Conservation (phyloP, 2,797 vertebrate genomes). For the Chanos chanos region DNA sequence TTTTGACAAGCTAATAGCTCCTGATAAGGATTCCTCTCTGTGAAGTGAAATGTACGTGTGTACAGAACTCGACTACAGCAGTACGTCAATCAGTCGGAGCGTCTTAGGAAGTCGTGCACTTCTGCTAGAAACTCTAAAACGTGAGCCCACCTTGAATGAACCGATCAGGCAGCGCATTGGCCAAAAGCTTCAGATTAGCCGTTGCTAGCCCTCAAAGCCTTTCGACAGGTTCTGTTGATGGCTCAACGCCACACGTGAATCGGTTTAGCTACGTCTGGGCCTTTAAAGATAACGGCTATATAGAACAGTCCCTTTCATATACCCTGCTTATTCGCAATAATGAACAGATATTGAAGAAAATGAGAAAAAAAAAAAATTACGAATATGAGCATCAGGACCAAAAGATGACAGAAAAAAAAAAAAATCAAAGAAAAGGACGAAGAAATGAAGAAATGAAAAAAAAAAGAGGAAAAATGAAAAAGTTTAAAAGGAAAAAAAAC, state of each 20-base stretch:
- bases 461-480: conserved; percentile 16
- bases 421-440: conserved; percentile 15
- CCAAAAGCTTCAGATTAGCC: conserved; percentile 54
- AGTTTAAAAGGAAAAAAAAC: background rate
- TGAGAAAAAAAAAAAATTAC: conserved; percentile 47
- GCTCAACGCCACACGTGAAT: conserved; percentile 44
- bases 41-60: no score
- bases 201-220: conserved; percentile 55
- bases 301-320: conserved; percentile 48
- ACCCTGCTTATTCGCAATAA: conserved; percentile 63
- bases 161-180: conserved; percentile 48
- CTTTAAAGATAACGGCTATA: conserved; percentile 68
- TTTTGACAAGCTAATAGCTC: no score
- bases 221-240: conserved; percentile 45
- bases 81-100: no score
- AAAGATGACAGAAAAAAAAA: conserved; percentile 29
- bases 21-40: no score
- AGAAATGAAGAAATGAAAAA: conserved; percentile 15
- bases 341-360: conserved; percentile 62
- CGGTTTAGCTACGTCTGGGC: conserved; percentile 63
- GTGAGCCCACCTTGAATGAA: conserved; percentile 40
- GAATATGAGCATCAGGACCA: background rate
- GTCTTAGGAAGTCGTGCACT: no score
- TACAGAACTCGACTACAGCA: no score
- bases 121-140: no score